Conservation (phyloP, 2,888 invertebrate species). For the Artemia sp. region DNA sequence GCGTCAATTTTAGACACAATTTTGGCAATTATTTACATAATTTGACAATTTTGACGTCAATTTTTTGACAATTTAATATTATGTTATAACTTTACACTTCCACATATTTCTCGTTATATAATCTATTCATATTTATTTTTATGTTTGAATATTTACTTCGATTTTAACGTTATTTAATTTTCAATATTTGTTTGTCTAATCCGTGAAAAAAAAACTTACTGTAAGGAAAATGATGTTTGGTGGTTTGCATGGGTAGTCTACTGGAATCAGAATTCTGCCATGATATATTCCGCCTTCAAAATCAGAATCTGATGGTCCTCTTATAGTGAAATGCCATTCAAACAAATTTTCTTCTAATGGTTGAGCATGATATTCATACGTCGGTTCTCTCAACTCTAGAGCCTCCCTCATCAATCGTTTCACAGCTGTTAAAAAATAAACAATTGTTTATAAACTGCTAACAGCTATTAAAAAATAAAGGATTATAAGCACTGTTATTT, state of each 20-base stretch:
- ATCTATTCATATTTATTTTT: too few relatives aligned
- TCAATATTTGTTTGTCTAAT: not conserved
- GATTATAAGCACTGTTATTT: too few relatives aligned
- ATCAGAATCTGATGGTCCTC: constrained; percentile 70
- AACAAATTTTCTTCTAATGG: constrained; percentile 87
- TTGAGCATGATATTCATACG: constrained; percentile 72
- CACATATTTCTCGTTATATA: too few relatives aligned
- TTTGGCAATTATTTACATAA: too few relatives aligned
- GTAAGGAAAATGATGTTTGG: constrained; percentile 83
- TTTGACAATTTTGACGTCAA: too few relatives aligned
- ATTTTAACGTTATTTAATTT: not conserved
- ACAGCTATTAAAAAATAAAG: too few relatives aligned
- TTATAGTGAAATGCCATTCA: constrained; percentile 92
- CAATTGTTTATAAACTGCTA: too few relatives aligned
- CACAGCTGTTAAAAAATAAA: constrained; percentile 45
- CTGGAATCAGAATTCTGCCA: constrained; percentile 72
- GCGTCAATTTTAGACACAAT: too few relatives aligned
- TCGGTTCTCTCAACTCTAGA: constrained; percentile 59
- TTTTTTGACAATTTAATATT: too few relatives aligned
- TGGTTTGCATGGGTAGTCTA: constrained; percentile 93
- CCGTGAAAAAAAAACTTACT: constrained; percentile 35
- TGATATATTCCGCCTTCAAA: constrained; percentile 83
- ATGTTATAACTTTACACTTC: too few relatives aligned
- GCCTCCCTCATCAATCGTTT: constrained; percentile 86
- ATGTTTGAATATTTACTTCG: not conserved